Percentiles rank a stretch among this genome's conserved stretches.
Conservation (phyloP, 2,113 vertebrate species). For the Dromas ardeola region DNA sequence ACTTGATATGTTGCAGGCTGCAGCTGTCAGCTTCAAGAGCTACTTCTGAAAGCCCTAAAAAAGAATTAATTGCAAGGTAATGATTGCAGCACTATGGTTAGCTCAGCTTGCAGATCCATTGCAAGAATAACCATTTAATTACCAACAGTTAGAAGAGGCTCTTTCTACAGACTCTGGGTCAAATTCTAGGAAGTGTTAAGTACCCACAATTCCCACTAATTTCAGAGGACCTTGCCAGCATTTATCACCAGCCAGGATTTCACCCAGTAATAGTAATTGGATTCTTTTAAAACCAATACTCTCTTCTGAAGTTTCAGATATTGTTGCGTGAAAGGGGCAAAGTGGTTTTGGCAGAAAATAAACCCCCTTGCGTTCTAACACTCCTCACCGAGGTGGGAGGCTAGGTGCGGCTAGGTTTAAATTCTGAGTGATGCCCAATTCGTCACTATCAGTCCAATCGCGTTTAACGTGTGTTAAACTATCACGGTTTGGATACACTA, state of each 20-base stretch:
- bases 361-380: too few species aligned
- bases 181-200: not conserved
- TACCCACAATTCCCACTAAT: not conserved
- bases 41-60: not conserved
- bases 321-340: too few species aligned
- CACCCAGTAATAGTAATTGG: not conserved
- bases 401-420: too few species aligned
- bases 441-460: too few species aligned
- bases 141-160: not conserved
- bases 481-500: too few species aligned
- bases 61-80: constrained; percentile 44
- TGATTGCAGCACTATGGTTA: not conserved
- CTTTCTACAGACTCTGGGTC: not conserved
- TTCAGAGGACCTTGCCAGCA: not conserved
- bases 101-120: not conserved
- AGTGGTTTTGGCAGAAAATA: too few species aligned
- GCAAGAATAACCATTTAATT: constrained; percentile 17
- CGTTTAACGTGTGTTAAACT: too few species aligned
- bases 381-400: too few species aligned
- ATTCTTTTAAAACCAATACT: not conserved
- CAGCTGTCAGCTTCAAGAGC: constrained; percentile 39
- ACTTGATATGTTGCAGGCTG: not conserved
- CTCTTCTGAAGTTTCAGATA: not conserved
- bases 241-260: not conserved
- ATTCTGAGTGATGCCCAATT: too few species aligned